Base-by-base conservation (phyloP, 1,140 invertebrate species). In the Coenobita brevimanus region DNA sequence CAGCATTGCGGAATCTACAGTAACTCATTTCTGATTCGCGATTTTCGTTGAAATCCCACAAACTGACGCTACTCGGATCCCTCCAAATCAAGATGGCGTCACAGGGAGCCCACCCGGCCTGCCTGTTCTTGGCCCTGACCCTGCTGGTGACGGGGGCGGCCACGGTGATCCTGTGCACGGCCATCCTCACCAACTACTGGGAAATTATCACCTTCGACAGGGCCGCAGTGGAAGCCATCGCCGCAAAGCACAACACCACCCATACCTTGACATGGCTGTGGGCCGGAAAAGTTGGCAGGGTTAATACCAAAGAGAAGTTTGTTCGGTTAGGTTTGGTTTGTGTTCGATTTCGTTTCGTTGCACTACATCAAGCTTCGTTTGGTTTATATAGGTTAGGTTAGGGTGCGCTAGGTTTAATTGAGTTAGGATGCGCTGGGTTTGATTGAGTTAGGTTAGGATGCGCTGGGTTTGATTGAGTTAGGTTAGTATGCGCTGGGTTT, bases 181-280 rank as follows among this genome's bases (percentile, higher is more conserved):
- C 96, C 50, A 96, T 97, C 90, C 96, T 97, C 95, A 96, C 96
- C 33, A 96, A 97, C 91, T 95, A 97, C 91, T 97, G 96, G 96
- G 96, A 97, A 92, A 94, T 96, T 91, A 95, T 97, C 46, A 94
- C 93, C 43, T 97, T 96, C 96, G 95, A 97, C 92, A 94, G 93
- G 57, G 89, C 33, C 3, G 91, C 67, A 33, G 90, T 91, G 8
- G 91, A 91, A 36, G 90, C 91, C 1, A 93, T 93, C 76, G 91
- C 92, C 1, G 60, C 73, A n/a, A 90, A 78, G 30, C 80, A 90
- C 80, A 91, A 90, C 86, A 41, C 50, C 54, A 90, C 90, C 17
- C 91, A 91, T 71, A 92, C 92, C n/a, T 91, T 95, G 82, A 93
- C 95, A 88, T 95, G 95, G 95, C 92, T 95, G 33, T 93, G 95